These are phyloP conservation scores for Mus caroli DNA, from an alignment of 2,797 vertebrate species.

Conservation along the genomic window DNA sequence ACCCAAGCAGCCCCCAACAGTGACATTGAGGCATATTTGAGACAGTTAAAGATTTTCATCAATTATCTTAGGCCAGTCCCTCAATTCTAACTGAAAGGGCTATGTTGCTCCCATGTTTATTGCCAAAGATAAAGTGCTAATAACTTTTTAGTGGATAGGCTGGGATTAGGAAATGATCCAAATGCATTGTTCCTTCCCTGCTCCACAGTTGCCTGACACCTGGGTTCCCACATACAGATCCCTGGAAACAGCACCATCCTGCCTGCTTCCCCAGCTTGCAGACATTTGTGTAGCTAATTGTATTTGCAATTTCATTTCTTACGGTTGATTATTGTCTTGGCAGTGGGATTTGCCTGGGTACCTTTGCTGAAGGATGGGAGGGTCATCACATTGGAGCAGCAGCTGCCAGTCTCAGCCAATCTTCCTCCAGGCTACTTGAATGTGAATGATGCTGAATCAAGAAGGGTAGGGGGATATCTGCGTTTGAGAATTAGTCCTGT, in stretches of 20 bases:
- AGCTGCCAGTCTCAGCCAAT: slow-evolving; percentile 93
- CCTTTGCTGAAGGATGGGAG: slow-evolving; percentile 95
- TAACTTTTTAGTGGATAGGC: background rate
- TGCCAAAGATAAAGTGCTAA: slow-evolving; percentile 28
- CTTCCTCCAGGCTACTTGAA: slow-evolving; percentile 94
- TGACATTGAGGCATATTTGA: background rate
- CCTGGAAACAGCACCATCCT: background rate
- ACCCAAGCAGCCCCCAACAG: background rate
- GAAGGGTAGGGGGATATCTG: slow-evolving; percentile 89
- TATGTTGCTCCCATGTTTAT: background rate
- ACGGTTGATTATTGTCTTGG: slow-evolving; percentile 62
- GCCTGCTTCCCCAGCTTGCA: background rate
- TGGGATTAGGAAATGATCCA: slow-evolving; percentile 9
- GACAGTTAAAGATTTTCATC: slow-evolving; percentile 6
- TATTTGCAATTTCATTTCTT: slow-evolving; percentile 42
- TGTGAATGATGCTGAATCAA: slow-evolving; percentile 90
- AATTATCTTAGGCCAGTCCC: slow-evolving; percentile 7
- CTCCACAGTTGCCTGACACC: background rate
- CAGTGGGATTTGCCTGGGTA: slow-evolving; percentile 96
- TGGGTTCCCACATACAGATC: background rate
- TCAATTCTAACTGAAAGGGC: background rate
- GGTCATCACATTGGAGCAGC: slow-evolving; percentile 93
- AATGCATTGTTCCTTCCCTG: background rate
- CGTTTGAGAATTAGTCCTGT: slow-evolving; percentile 18
- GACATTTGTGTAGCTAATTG: slow-evolving; percentile 32